Percentiles rank a stretch among this genome's conserved stretches.
Conservation (phyloP, 2,888 invertebrate genomes). For the Netelia inedita region DNA sequence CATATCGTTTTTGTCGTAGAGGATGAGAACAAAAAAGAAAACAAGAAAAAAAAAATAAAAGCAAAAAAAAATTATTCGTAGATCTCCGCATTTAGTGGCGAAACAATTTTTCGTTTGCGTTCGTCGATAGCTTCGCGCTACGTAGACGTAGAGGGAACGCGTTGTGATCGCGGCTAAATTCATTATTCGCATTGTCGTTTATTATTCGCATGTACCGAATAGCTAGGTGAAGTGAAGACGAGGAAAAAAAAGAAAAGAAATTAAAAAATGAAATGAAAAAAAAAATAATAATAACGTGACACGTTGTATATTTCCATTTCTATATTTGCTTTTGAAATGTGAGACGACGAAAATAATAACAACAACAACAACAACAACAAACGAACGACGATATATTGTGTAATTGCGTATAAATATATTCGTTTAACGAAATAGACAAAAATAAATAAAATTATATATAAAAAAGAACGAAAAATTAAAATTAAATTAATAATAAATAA, state of each 20-base stretch:
- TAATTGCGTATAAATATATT: not conserved
- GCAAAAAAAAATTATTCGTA: too few species aligned
- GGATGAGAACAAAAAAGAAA: not conserved
- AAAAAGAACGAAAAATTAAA: not conserved
- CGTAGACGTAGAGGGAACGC: conserved; percentile 74
- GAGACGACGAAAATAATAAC: not conserved
- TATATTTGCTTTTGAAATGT: not conserved
- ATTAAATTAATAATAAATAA: not conserved
- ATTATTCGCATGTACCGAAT: conserved; percentile 53
- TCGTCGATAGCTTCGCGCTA: conserved; percentile 75
- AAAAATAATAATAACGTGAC: not conserved
- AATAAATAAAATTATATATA: not conserved
- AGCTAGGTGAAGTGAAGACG: not conserved
- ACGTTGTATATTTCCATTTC: not conserved
- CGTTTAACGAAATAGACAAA: not conserved
- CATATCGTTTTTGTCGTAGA: conserved; percentile 62
- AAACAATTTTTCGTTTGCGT: conserved; percentile 71
- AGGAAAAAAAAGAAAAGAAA: not conserved
- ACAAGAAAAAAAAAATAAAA: conserved; percentile 21
- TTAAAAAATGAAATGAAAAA: not conserved
- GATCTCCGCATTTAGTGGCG: conserved; percentile 24
- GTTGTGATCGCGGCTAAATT: conserved; percentile 63
- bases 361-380: too few species aligned
- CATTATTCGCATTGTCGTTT: conserved; percentile 51
- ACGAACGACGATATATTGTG: not conserved